Evolutionary conservation across 2,888 invertebrate genomes (phyloP).

Genomic region (Drosophila nr. medialis): DNA sequence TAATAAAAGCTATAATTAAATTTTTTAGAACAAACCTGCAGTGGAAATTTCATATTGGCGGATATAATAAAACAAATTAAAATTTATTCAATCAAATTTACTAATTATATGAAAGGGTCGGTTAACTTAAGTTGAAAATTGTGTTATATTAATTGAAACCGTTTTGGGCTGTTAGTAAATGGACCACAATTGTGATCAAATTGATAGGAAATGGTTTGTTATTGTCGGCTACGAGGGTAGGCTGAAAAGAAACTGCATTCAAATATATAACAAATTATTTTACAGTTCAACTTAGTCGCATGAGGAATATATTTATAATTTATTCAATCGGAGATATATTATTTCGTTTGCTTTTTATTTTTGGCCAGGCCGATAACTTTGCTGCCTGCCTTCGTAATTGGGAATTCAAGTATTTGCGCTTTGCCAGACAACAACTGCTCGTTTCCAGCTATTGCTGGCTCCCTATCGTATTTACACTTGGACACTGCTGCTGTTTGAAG

Average conservation of each 20-base stretch:
- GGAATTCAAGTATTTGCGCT: constrained; percentile 19
- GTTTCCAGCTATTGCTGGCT: neutral
- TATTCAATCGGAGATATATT: neutral
- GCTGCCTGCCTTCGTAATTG: constrained; percentile 13
- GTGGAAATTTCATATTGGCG: neutral
- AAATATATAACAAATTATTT: neutral
- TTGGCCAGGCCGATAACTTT: neutral
- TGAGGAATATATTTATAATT: neutral
- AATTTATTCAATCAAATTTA: neutral
- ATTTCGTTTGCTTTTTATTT: neutral
- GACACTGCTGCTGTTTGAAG: neutral
- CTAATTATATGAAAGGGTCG: neutral
- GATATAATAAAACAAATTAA: neutral
- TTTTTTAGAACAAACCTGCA: no score
- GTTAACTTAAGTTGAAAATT: neutral
- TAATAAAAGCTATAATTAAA: neutral
- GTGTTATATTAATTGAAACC: neutral
- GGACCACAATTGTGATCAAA: neutral
- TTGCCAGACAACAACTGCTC: neutral
- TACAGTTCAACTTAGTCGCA: neutral
- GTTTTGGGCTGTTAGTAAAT: neutral
- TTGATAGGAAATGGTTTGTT: neutral
- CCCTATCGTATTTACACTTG: constrained; percentile 12
- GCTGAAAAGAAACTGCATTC: neutral
- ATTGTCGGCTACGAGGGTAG: neutral